Evolutionary conservation across 2,113 vertebrate species (phyloP).

Genomic region (Cepphus grylle): DNA sequence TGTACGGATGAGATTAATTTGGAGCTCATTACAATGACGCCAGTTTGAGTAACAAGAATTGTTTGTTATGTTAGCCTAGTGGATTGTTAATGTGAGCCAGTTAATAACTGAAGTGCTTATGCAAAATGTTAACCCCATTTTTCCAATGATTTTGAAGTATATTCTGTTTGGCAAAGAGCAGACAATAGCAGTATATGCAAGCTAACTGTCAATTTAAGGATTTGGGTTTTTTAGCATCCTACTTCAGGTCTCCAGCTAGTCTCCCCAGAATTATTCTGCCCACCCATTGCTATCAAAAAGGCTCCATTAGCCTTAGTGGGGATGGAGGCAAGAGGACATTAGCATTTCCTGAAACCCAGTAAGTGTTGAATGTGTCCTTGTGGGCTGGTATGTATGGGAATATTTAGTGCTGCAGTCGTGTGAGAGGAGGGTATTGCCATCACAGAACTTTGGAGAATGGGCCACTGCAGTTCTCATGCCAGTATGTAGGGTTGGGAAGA

Average conservation of each 20-base stretch:
- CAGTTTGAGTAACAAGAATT: slow-evolving; percentile 61
- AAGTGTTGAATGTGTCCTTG: not conserved
- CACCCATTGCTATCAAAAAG: not conserved
- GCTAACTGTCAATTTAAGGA: not conserved
- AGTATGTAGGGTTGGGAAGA: not conserved
- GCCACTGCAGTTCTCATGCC: not conserved
- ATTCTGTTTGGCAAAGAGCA: not conserved
- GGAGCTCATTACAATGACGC: slow-evolving; percentile 61
- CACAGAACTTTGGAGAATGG: not conserved
- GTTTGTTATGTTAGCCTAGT: slow-evolving; percentile 58
- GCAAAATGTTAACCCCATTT: slow-evolving; percentile 43
- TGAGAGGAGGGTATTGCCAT: not conserved
- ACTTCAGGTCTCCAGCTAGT: not conserved
- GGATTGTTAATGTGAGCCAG: slow-evolving; percentile 51
- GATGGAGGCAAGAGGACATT: not conserved
- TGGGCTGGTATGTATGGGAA: not conserved
- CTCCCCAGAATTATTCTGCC: not conserved
- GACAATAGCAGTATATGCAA: not conserved
- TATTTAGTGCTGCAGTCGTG: accelerated
- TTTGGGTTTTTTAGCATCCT: not conserved
- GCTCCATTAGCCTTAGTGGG: not conserved
- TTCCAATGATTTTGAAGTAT: not conserved
- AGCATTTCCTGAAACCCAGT: not conserved
- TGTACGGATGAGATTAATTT: slow-evolving; percentile 66
- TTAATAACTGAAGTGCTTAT: slow-evolving; percentile 36